phyloP scores from a whole-genome alignment of 2,797 vertebrate genomes.

The Ptychadena robeensis region DNA sequence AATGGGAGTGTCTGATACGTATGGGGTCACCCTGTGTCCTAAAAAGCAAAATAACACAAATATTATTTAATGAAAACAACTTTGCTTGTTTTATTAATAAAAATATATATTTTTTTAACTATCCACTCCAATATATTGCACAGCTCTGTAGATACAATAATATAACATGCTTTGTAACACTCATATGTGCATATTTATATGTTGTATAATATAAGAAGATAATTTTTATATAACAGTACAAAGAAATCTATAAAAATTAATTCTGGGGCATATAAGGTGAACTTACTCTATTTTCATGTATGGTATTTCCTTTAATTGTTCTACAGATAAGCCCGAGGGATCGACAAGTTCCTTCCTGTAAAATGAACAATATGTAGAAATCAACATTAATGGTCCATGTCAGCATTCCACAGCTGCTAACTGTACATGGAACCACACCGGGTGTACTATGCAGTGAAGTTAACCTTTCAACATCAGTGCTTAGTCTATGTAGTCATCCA shows the following conservation, averaged over 20 bases:
- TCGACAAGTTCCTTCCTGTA: slow-evolving; percentile 86
- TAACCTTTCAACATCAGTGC: no score
- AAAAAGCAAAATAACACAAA: slow-evolving; percentile 5
- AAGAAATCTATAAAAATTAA: background rate
- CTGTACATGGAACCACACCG: background rate
- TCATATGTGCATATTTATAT: background rate
- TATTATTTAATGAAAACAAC: background rate
- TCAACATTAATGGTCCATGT: background rate
- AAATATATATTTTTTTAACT: no score
- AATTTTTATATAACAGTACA: no score
- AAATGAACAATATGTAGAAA: slow-evolving; percentile 55
- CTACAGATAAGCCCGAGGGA: slow-evolving; percentile 83
- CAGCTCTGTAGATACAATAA: no score
- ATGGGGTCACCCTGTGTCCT: slow-evolving; percentile 88
- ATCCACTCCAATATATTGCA: no score
- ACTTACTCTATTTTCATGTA: slow-evolving; percentile 89
- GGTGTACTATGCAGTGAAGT: background rate
- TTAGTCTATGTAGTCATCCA: no score
- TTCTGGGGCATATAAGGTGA: slow-evolving; percentile 16
- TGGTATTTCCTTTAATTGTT: slow-evolving; percentile 88
- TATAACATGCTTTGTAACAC: no score
- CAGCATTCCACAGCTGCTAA: background rate
- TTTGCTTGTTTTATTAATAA: no score
- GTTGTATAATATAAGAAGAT: background rate
- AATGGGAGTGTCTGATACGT: slow-evolving; percentile 86